phyloP scores from a whole-genome alignment of 2,888 invertebrate genomes.

The Labia minor region DNA sequence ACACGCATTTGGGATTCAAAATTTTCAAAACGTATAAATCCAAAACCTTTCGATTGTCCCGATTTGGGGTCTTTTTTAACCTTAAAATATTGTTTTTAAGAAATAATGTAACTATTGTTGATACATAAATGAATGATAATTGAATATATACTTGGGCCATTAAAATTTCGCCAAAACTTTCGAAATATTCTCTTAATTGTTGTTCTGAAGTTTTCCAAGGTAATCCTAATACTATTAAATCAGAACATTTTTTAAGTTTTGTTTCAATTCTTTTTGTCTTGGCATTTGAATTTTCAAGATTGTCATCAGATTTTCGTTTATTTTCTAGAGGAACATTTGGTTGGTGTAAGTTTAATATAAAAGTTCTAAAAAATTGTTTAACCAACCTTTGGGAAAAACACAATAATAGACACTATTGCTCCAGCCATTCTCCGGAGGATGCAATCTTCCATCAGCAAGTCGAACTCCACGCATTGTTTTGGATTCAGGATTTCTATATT shows the following conservation, averaged over 20 bases:
- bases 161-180: conserved; percentile 53
- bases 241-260: conserved; percentile 37
- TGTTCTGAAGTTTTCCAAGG: conserved; percentile 47
- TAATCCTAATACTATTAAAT: conserved; percentile 49
- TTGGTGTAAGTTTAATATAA: background rate
- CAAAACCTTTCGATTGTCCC: conserved; percentile 59
- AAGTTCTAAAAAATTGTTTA: background rate
- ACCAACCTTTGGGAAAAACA: conserved; percentile 46
- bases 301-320: conserved; percentile 43
- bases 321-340: conserved; percentile 35
- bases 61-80: conserved; percentile 50
- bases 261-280: conserved; percentile 43
- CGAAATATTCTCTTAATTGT: conserved; percentile 48
- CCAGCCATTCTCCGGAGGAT: conserved; percentile 50
- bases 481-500: conserved; percentile 45
- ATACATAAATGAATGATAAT: conserved; percentile 7
- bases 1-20: conserved; percentile 55
- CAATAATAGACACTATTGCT: conserved; percentile 48
- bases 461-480: conserved; percentile 40
- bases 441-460: conserved; percentile 41
- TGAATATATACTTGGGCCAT: conserved; percentile 43
- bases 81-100: conserved; percentile 28
- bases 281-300: conserved; percentile 37
- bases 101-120: background rate
- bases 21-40: conserved; percentile 56